Percentiles rank a stretch among this genome's conserved stretches.
Evolutionary conservation across 2,113 vertebrate species (phyloP).

Genomic region (Alligator sinensis): DNA sequence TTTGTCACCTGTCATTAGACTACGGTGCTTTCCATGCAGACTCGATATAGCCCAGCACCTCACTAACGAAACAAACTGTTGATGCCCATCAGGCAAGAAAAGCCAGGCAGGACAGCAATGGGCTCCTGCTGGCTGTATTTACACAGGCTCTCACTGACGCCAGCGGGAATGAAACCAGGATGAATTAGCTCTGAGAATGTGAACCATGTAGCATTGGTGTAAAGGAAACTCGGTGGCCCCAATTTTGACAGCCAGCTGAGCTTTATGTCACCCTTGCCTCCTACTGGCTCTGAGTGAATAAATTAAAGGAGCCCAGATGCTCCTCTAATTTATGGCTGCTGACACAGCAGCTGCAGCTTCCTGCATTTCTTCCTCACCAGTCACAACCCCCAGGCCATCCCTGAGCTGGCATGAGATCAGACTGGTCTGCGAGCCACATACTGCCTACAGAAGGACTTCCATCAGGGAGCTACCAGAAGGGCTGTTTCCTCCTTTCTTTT

Average conservation of each 20-base stretch:
- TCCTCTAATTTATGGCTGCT: neutral
- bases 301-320: neutral
- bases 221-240: rapidly evolving
- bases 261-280: neutral
- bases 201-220: neutral
- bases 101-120: neutral
- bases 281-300: neutral
- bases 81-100: neutral
- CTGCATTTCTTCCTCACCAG: neutral
- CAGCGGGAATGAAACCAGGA: neutral
- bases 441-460: neutral
- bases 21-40: rapidly evolving
- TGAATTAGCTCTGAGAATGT: rapidly evolving
- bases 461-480: neutral
- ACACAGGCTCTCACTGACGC: neutral
- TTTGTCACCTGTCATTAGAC: neutral
- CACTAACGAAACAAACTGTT: rapidly evolving
- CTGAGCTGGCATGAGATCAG: neutral
- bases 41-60: neutral
- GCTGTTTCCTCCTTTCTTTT: neutral
- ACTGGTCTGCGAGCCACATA: neutral
- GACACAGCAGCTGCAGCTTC: rapidly evolving
- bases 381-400: neutral
- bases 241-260: neutral
- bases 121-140: neutral